These are phyloP conservation scores for Pterocles orientalis DNA, from an alignment of 2,113 vertebrate genomes.

Conservation along the genomic window DNA sequence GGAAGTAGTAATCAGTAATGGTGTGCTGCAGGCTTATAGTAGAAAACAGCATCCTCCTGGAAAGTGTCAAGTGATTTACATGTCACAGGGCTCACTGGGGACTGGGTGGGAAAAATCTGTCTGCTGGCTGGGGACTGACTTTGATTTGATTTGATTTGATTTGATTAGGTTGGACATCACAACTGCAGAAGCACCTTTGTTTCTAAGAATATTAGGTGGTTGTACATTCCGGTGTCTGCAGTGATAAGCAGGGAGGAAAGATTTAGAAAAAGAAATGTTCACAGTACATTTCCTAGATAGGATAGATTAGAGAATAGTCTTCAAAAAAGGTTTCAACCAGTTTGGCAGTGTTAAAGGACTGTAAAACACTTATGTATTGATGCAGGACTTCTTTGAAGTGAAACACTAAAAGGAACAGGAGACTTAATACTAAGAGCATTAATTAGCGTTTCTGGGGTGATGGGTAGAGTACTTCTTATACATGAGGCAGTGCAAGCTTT, in stretches of 20 bases:
- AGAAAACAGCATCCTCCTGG: background rate
- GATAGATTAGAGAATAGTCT: background rate
- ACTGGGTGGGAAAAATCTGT: background rate
- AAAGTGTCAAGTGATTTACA: slow-evolving; percentile 33
- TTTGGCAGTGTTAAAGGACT: background rate
- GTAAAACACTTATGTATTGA: slow-evolving; percentile 1
- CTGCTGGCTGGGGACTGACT: background rate
- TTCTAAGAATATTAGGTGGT: slow-evolving; percentile 2
- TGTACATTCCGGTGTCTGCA: background rate
- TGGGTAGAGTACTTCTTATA: background rate
- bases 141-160: background rate
- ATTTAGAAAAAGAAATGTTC: background rate
- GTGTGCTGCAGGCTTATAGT: background rate
- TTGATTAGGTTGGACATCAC: slow-evolving; percentile 12
- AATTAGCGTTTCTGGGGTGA: background rate
- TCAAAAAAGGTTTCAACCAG: background rate
- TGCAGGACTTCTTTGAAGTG: slow-evolving; percentile 36
- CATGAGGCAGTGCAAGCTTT: slow-evolving; percentile 6
- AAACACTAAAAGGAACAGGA: background rate
- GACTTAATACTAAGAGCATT: slow-evolving; percentile 18
- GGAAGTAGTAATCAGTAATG: slow-evolving; percentile 7
- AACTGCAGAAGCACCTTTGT: slow-evolving; percentile 23
- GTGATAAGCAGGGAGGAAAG: background rate
- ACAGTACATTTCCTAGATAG: background rate
- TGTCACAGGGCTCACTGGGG: slow-evolving; percentile 5